Evolutionary conservation across 1,140 invertebrate genomes (phyloP).

Genomic region (Drosophila paulistorum): DNA sequence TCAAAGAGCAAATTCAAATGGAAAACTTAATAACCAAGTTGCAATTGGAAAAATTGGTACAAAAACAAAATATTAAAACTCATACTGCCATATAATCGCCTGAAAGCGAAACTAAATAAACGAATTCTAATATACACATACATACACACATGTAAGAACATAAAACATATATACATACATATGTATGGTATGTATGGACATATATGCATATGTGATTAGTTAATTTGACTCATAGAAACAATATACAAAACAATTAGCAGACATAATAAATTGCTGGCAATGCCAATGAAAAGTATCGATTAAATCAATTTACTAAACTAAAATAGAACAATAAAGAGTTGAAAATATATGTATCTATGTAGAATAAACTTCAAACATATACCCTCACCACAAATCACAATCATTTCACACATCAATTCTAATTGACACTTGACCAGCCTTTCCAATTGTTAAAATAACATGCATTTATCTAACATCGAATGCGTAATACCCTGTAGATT

Average conservation of each 20-base stretch:
- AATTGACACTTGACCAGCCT: conserved; percentile 10
- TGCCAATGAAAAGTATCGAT: conserved; percentile 11
- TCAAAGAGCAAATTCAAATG: conserved; percentile 54
- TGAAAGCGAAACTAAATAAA: conserved; percentile 3
- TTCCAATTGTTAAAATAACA: not conserved
- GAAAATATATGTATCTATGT: not conserved
- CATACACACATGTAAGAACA: not conserved
- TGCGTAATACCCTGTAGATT: too few species aligned
- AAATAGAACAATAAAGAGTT: conserved; percentile 24
- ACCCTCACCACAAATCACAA: not conserved
- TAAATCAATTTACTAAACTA: conserved; percentile 35
- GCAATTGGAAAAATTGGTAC: conserved; percentile 25
- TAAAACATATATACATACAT: not conserved
- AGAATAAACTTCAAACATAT: not conserved
- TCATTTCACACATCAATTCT: conserved; percentile 13
- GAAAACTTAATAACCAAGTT: conserved; percentile 43
- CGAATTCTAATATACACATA: not conserved
- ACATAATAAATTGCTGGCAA: conserved; percentile 35
- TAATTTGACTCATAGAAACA: conserved; percentile 14
- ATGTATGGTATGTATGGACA: conserved; percentile 5
- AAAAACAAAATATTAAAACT: not conserved
- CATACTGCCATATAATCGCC: not conserved
- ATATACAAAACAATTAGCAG: conserved; percentile 41
- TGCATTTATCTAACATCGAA: too few species aligned
- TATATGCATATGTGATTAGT: conserved; percentile 42